phyloP scores from a whole-genome alignment of 2,888 invertebrate genomes.

The Metalampra italica region DNA sequence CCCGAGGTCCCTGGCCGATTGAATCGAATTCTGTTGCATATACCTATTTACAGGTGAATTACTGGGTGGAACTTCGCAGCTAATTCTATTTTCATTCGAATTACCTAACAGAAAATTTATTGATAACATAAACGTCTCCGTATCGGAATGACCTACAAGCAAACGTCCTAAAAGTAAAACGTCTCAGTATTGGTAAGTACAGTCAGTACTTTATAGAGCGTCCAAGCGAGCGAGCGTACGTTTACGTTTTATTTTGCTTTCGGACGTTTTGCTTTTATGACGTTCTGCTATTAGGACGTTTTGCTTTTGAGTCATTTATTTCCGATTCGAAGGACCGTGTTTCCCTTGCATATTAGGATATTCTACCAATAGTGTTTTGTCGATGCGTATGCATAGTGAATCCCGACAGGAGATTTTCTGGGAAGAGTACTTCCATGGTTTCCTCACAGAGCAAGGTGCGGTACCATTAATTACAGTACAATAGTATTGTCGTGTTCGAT shows the following conservation, averaged over 20 bases:
- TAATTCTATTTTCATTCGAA: neutral
- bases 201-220: too few relatives aligned
- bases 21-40: constrained; percentile 7
- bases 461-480: constrained; percentile 60
- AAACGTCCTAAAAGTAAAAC: constrained; percentile 14
- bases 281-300: too few relatives aligned
- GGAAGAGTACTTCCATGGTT: constrained; percentile 30
- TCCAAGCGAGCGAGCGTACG: too few relatives aligned
- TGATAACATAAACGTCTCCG: neutral
- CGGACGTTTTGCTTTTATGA: too few relatives aligned
- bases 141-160: too few relatives aligned
- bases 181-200: too few relatives aligned
- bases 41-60: neutral
- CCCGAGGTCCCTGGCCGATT: constrained; percentile 42
- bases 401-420: constrained; percentile 55
- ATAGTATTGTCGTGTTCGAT: constrained; percentile 41
- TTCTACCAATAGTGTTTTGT: constrained; percentile 46
- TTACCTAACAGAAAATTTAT: neutral
- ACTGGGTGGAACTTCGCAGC: neutral
- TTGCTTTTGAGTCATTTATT: too few relatives aligned
- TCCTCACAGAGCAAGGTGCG: constrained; percentile 28
- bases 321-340: too few relatives aligned
- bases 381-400: constrained; percentile 25
- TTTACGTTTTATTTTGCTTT: too few relatives aligned
- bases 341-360: too few relatives aligned